Conservation (phyloP, 2,888 invertebrate species). For the Hemicrepidius hirtus region DNA sequence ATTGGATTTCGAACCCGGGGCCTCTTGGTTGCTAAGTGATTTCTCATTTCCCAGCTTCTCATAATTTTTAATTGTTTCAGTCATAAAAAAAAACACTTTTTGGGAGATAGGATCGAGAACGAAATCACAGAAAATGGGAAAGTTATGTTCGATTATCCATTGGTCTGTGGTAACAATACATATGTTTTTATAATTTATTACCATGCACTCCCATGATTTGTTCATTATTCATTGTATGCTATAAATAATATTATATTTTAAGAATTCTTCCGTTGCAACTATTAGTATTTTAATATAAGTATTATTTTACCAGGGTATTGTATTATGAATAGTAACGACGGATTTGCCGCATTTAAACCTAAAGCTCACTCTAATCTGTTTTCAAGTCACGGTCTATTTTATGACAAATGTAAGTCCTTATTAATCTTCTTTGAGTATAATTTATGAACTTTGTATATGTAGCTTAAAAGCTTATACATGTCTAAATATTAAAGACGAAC, state of each 20-base stretch:
- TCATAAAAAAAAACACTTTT: no score
- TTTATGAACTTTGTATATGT: constrained; percentile 37
- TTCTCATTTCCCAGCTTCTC: no score
- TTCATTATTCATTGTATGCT: background rate
- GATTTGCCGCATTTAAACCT: constrained; percentile 30
- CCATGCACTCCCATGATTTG: no score
- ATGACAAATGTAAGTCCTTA: constrained; percentile 38
- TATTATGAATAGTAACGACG: constrained; percentile 29
- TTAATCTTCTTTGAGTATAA: constrained; percentile 41
- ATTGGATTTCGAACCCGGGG: no score
- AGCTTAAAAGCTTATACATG: constrained; percentile 28
- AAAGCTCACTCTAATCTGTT: constrained; percentile 37
- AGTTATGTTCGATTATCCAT: no score
- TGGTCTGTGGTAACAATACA: no score
- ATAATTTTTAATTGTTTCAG: no score
- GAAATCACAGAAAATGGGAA: no score
- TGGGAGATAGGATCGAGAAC: no score
- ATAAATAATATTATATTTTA: background rate
- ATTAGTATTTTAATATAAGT: constrained; percentile 9
- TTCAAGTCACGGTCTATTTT: constrained; percentile 44
- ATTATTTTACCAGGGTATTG: constrained; percentile 12
- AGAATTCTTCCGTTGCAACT: background rate
- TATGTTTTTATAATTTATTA: no score
- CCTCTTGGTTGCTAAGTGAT: no score
- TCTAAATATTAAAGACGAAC: constrained; percentile 28